Percentiles rank a stretch among this genome's conserved stretches.
Conservation (phyloP, 2,888 invertebrate genomes). For the Plemyria rubiginata region DNA sequence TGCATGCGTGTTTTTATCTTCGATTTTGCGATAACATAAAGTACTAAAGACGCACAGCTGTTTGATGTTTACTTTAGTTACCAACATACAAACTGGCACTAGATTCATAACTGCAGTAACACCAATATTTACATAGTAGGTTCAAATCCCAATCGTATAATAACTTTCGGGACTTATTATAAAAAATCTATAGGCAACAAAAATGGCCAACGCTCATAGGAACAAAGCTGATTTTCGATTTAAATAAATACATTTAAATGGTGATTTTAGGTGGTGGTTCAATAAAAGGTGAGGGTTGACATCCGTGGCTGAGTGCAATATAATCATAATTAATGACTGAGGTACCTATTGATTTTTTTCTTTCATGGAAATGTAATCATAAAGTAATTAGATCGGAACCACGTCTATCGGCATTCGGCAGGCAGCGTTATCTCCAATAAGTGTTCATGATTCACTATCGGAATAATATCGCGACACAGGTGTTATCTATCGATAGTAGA, state of each 20-base stretch:
- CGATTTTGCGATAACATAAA: conserved; percentile 15
- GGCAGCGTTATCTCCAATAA: conserved; percentile 20
- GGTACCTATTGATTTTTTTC: conserved; percentile 1
- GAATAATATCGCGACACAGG: conserved; percentile 18
- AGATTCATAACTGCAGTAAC: no score
- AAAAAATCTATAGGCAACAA: no score
- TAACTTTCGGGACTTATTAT: no score
- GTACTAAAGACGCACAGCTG: conserved; percentile 8
- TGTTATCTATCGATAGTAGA: conserved; percentile 22
- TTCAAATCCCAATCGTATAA: no score
- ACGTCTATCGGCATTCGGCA: conserved; percentile 20
- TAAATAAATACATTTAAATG: no score
- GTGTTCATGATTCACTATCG: conserved; percentile 10
- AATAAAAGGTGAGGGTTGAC: no score
- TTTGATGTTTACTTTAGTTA: conserved; percentile 2
- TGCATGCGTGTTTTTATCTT: conserved; percentile 16
- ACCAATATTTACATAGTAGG: no score
- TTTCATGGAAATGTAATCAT: conserved; percentile 9
- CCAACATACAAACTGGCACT: not conserved
- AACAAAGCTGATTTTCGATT: no score
- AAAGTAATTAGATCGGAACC: conserved; percentile 23
- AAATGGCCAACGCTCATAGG: no score
- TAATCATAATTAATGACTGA: not conserved
- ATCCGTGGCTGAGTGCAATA: no score
- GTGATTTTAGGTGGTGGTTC: no score